Percentiles rank a stretch among this genome's conserved stretches.
Conservation (phyloP, 92 coral and sea anemone species). For the Paramuricea clavata region DNA sequence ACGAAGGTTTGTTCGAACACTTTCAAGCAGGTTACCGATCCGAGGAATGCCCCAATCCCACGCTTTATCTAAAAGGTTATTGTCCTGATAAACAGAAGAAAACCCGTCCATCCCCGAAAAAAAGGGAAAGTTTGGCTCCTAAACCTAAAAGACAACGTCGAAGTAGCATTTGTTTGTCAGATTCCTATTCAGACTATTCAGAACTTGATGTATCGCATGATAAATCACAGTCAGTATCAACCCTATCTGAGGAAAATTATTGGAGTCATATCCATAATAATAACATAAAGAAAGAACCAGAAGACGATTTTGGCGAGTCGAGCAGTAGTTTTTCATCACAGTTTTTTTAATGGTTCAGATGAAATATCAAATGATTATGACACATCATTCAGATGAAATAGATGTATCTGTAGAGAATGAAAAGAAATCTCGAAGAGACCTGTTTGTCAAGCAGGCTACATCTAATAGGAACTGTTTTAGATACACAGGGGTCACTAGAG, state of each 20-base stretch:
- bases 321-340: not conserved
- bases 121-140: constrained; percentile 50
- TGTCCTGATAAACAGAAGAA: too few species aligned
- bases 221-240: not conserved
- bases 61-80: constrained; percentile 72
- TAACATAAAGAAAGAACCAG: too few species aligned
- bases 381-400: not conserved
- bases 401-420: not conserved
- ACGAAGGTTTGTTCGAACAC: too few species aligned
- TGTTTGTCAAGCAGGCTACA: not conserved
- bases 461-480: not conserved
- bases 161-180: constrained; percentile 9
- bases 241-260: not conserved
- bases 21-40: too few species aligned
- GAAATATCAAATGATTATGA: too few species aligned
- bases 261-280: not conserved
- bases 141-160: constrained; percentile 62
- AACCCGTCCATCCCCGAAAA: not conserved
- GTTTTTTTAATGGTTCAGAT: not conserved
- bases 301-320: too few species aligned
- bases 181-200: constrained; percentile 5
- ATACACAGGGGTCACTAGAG: too few species aligned
- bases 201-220: not conserved
- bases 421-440: too few species aligned
- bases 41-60: too few species aligned